Conservation (phyloP, 2,888 invertebrate species). For the Galerucella nymphaeae region DNA sequence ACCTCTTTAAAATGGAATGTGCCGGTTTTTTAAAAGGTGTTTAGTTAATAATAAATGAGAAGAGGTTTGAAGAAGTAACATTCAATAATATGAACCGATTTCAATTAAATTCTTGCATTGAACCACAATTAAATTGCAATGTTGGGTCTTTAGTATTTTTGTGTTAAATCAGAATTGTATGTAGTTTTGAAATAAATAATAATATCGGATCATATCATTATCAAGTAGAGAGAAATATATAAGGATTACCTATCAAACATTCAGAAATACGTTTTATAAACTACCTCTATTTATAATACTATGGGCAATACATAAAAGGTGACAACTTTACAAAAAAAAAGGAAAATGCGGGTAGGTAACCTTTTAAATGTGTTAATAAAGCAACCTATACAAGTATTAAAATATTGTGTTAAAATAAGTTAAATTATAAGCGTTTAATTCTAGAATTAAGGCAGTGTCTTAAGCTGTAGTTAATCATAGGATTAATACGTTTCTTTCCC, state of each 20-base stretch:
- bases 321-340: neutral
- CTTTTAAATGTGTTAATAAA: conserved; percentile 25
- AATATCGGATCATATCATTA: neutral
- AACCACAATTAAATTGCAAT: no score
- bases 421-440: conserved; percentile 20
- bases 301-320: neutral
- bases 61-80: neutral
- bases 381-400: conserved; percentile 15
- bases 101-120: no score
- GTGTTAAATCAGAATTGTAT: no score
- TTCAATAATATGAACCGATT: conserved; percentile 4
- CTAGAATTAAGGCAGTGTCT: conserved; percentile 44
- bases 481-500: conserved; percentile 44
- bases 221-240: neutral
- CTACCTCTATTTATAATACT: neutral
- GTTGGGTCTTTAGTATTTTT: no score
- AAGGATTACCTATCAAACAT: neutral
- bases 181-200: neutral
- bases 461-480: conserved; percentile 43
- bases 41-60: neutral
- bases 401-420: conserved; percentile 20
- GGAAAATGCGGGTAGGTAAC: conserved; percentile 23
- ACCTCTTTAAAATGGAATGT: neutral
- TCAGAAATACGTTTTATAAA: neutral
- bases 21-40: neutral